Conservation (phyloP, 2,113 vertebrate genomes). For the Oxygymnocypris stewartii region DNA sequence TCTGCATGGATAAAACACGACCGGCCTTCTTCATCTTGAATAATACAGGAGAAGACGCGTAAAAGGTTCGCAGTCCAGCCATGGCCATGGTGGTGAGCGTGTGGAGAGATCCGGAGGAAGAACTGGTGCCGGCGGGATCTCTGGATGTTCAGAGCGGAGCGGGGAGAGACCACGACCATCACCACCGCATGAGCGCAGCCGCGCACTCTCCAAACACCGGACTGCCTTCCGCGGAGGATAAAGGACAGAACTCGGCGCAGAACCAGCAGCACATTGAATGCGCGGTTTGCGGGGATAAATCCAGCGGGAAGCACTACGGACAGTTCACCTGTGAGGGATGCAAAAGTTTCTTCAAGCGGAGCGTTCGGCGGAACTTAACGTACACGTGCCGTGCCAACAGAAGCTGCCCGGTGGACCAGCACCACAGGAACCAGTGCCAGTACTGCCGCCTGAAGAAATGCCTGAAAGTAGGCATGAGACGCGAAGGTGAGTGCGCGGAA, state of each 20-base stretch:
- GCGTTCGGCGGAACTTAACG: slow-evolving; percentile 88
- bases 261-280: slow-evolving; percentile 90
- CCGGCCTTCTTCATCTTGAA: slow-evolving; percentile 2
- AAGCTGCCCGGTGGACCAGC: slow-evolving; percentile 92
- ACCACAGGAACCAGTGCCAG: slow-evolving; percentile 95
- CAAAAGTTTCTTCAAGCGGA: slow-evolving; percentile 95
- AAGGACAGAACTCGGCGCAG: slow-evolving; percentile 76
- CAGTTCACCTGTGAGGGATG: slow-evolving; percentile 97
- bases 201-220: slow-evolving; percentile 82
- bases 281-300: slow-evolving; percentile 95
- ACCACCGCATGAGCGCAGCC: slow-evolving; percentile 77
- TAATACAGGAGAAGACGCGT: slow-evolving; percentile 1
- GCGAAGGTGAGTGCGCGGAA: slow-evolving; percentile 83
- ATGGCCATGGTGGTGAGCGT: slow-evolving; percentile 91
- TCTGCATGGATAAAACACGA: slow-evolving; percentile 39
- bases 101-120: slow-evolving; percentile 88
- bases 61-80: slow-evolving; percentile 74
- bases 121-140: slow-evolving; percentile 81
- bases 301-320: slow-evolving; percentile 96
- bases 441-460: slow-evolving; percentile 96
- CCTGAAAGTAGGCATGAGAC: slow-evolving; percentile 94
- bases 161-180: slow-evolving; percentile 70
- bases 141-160: slow-evolving; percentile 75
- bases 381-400: slow-evolving; percentile 93
- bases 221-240: slow-evolving; percentile 79